phyloP scores from a whole-genome alignment of 2,888 invertebrate species.

The Drosophila affinis region DNA sequence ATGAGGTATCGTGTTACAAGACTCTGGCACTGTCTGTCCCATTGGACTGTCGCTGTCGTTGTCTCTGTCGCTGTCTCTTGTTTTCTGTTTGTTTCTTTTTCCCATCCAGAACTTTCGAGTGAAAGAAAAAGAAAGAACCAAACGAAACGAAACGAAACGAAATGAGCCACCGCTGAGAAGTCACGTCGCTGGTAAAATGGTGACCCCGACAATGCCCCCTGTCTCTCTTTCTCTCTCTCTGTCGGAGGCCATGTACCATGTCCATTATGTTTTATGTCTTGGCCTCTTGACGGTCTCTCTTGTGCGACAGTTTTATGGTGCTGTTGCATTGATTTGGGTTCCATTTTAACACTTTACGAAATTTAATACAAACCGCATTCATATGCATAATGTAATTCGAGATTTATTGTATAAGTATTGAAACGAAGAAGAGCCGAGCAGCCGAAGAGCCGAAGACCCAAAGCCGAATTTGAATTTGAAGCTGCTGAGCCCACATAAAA shows the following conservation, averaged over 20 bases:
- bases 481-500: slow-evolving; percentile 49
- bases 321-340: slow-evolving; percentile 62
- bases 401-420: slow-evolving; percentile 74
- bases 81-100: slow-evolving; percentile 29
- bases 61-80: slow-evolving; percentile 10
- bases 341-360: slow-evolving; percentile 58
- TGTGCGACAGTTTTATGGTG: slow-evolving; percentile 71
- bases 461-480: slow-evolving; percentile 28
- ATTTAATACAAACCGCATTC: slow-evolving; percentile 72
- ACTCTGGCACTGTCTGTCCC: slow-evolving; percentile 25
- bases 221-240: neutral
- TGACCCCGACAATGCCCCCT: slow-evolving; percentile 46
- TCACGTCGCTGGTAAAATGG: slow-evolving; percentile 23
- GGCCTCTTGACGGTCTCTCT: slow-evolving; percentile 17
- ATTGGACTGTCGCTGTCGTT: slow-evolving; percentile 10
- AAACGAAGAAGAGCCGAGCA: slow-evolving; percentile 5
- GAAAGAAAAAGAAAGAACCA: slow-evolving; percentile 37
- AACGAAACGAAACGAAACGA: slow-evolving; percentile 14
- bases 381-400: slow-evolving; percentile 71
- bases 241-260: slow-evolving; percentile 30
- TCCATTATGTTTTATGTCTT: slow-evolving; percentile 70
- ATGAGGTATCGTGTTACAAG: slow-evolving; percentile 63
- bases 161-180: slow-evolving; percentile 29
- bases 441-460: slow-evolving; percentile 2
- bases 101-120: slow-evolving; percentile 70